Evolutionary conservation across 2,113 vertebrate genomes (phyloP), one percentile per base, ranked within the genome.

Genomic region (Hiodon tergisus): DNA sequence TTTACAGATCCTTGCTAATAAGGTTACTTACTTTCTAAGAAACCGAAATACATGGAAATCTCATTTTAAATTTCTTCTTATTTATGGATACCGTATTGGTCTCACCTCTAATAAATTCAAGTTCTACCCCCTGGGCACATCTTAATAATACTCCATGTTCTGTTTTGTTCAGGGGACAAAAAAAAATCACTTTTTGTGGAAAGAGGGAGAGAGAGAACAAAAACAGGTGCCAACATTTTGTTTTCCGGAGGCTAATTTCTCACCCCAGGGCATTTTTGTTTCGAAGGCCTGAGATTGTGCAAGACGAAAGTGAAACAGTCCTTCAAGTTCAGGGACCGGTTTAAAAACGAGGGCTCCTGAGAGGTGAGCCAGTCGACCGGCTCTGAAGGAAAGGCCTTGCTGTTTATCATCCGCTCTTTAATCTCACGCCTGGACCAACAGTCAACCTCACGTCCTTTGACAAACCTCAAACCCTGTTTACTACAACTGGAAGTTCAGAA

Each of bases 281-380:
- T 2, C 3, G 17, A 68, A 16, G 31, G 16, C 53, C 61, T 55
- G n/a, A 69, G 11, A 58, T 77, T 72, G 53, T 59, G 60, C 51
- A 67, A 77, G 53, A 70, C 58, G 67, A 70, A 76, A 76, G 51
- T 3, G 65, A 67, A 74, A 62, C 67, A 55, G 59, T 51, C 9
- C n/a, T 57, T 54, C 31, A 76, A 60, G 69, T 70, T 76, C 69
- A 76, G 31, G 61, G 69, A 58, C 11, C 46, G 4, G 17, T n/a
- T 51, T 77, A 9, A 66, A 60, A 77, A 77, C 47, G 58, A 60
- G 11, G 48, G 54, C 10, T 4, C 53, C n/a, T 5, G 0, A 51
- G 5, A 5, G 6, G 1, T 54, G 52, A 65, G 13, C 11, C 2
- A 59, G 54, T 31, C 46, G n/a, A 31, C 48, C 2, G 13, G n/a